Evolutionary conservation across 2,113 vertebrate genomes (phyloP).

Genomic region (Malurus alboscapulatus): DNA sequence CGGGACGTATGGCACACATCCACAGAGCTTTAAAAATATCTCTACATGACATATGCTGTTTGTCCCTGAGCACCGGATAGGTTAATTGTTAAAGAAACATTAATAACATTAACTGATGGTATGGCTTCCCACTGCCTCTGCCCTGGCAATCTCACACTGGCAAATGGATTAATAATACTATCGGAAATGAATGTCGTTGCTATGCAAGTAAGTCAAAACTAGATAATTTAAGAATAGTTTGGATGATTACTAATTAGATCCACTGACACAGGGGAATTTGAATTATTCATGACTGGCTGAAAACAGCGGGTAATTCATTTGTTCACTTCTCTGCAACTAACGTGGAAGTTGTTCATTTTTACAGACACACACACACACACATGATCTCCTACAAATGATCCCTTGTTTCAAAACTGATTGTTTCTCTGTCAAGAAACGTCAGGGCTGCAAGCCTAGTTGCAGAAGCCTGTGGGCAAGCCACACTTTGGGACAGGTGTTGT

Average conservation of each 20-base stretch:
- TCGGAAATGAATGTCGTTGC: slow-evolving; percentile 69
- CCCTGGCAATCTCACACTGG: slow-evolving; percentile 52
- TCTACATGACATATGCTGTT: slow-evolving; percentile 39
- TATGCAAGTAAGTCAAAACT: slow-evolving; percentile 72
- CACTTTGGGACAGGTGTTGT: background rate
- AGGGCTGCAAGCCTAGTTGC: background rate
- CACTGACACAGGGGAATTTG: slow-evolving; percentile 67
- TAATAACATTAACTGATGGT: slow-evolving; percentile 58
- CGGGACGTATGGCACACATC: background rate
- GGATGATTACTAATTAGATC: slow-evolving; percentile 80
- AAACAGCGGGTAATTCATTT: slow-evolving; percentile 75
- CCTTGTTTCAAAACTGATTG: slow-evolving; percentile 34
- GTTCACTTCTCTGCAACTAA: slow-evolving; percentile 72
- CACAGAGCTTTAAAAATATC: slow-evolving; percentile 57
- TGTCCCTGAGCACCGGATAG: slow-evolving; percentile 48
- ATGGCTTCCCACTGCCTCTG: slow-evolving; percentile 51
- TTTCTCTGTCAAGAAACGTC: slow-evolving; percentile 2
- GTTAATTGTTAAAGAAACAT: slow-evolving; percentile 66
- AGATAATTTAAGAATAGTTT: slow-evolving; percentile 80
- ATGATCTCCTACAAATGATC: slow-evolving; percentile 47
- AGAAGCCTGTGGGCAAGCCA: background rate
- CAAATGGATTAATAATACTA: slow-evolving; percentile 76
- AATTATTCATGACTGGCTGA: slow-evolving; percentile 80
- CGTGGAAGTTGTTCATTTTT: slow-evolving; percentile 68
- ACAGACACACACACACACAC: too few species aligned